Base-by-base conservation (phyloP, 23 tunicate species). In the Oikopleura albicans region DNA sequence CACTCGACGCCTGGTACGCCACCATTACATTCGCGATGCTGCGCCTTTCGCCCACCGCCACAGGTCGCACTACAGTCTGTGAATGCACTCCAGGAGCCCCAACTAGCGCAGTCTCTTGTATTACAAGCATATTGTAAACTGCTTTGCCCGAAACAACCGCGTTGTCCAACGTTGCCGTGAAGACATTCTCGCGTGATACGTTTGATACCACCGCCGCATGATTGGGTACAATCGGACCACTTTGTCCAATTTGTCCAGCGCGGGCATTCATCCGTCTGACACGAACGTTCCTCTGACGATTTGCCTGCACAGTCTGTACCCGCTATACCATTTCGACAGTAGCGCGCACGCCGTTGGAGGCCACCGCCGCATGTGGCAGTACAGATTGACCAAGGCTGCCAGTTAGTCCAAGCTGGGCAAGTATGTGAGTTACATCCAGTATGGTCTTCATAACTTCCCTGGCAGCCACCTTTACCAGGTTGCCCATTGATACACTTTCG, bases 321-420 rank as follows among this genome's bases (percentile, higher is more conserved):
- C n/a, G n/a, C n/a, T n/a, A n/a, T n/a, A 12, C 63, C 63, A 37
- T 71, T 71, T 71, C 79, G 79, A 37, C 79, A 71, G 31, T 71
- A 71, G 27, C 79, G 27, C 37, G 34, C 35, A 4, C 79, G 79
- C 31, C 79, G 79, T 2, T 16, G 35, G 37, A 71, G 35, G 27
- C 79, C 79, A 37, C 79, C 79, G 35, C 79, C 79, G 35, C 79
- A 71, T 2, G 79, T 71, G 37, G 34, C 35, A 2, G 79, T 12
- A 37, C 79, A 71, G 36, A 16, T 29, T 71, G 79, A 71, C 79
- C 79, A 71, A 37, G 27, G 34, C 37, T 16, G 35, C 79, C 79
- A 71, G 79, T 16, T 2, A 31, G 27, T 71, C 79, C 79, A 71
- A 2, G 27, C 37, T 12, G 79, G 79, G 79, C 79, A 71, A 29